Percentiles rank a stretch among this genome's conserved stretches.
phyloP scores from a whole-genome alignment of 2,797 vertebrate genomes.

The Phataginus tetradactyla region DNA sequence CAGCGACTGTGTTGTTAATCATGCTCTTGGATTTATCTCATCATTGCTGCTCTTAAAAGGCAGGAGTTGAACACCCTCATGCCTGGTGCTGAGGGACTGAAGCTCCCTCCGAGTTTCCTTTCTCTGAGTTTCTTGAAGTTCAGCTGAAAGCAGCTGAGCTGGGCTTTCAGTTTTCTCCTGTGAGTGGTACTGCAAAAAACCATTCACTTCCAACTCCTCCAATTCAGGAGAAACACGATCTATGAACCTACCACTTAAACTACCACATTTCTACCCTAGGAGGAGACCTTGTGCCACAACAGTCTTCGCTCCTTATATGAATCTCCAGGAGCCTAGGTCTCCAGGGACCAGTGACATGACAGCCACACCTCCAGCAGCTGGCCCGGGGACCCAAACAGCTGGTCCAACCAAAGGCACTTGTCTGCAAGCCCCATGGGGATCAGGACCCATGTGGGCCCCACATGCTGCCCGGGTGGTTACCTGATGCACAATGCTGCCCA shows the following conservation, averaged over 20 bases:
- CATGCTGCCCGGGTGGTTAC: conserved; percentile 85
- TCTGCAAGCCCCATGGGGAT: neutral
- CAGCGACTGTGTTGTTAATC: neutral
- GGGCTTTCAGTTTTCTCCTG: neutral
- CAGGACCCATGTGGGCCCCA: neutral
- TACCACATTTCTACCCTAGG: neutral
- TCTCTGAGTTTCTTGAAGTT: neutral
- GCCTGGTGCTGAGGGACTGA: neutral
- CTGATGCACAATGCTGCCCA: conserved; percentile 96
- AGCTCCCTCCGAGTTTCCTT: neutral
- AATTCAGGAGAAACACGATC: neutral
- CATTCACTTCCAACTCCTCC: neutral
- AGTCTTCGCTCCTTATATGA: neutral
- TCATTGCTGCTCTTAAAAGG: neutral
- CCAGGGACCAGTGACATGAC: neutral
- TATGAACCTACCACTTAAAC: neutral
- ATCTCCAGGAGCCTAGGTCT: neutral
- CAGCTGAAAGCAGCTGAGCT: neutral
- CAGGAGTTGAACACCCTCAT: neutral
- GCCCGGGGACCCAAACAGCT: neutral
- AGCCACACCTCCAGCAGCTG: neutral
- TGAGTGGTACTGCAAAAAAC: neutral
- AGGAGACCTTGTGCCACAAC: neutral
- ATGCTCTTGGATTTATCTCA: neutral
- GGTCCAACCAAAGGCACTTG: neutral